These are phyloP conservation scores for Atethmia centrago DNA, from an alignment of 2,888 invertebrate genomes.

Conservation along the genomic window DNA sequence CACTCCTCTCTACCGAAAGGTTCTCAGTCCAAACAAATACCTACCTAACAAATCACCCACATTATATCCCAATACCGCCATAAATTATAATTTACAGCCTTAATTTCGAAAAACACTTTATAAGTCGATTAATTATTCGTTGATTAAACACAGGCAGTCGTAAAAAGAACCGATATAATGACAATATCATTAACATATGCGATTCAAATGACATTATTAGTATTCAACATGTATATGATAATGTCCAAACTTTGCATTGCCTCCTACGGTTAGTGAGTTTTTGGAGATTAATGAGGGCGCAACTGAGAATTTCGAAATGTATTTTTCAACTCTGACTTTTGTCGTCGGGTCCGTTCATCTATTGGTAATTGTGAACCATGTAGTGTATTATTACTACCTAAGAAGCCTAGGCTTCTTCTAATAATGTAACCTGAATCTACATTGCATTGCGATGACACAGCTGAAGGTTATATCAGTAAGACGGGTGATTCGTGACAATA, in stretches of 20 bases:
- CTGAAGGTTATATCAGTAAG: not conserved
- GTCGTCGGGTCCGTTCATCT: no score
- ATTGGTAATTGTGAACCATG: not conserved
- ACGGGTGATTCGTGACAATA: no score
- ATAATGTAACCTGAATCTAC: not conserved
- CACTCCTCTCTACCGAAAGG: not conserved
- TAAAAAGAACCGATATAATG: constrained; percentile 57
- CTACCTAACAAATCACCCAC: constrained; percentile 36
- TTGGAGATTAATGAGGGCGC: constrained; percentile 6
- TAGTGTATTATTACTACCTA: no score
- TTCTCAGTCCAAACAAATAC: not conserved
- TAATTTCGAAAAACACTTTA: constrained; percentile 61
- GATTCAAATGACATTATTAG: constrained; percentile 61
- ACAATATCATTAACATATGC: constrained; percentile 51
- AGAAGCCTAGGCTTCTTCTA: not conserved
- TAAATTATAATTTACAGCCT: constrained; percentile 49
- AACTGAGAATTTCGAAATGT: constrained; percentile 7
- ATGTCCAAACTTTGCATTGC: constrained; percentile 51
- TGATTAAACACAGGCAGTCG: constrained; percentile 62
- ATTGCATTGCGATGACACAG: not conserved
- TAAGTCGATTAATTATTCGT: constrained; percentile 62
- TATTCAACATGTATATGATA: constrained; percentile 57
- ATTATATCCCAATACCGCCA: constrained; percentile 41
- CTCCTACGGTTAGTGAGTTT: constrained; percentile 53
- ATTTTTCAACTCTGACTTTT: not conserved